phyloP scores from a whole-genome alignment of 2,113 vertebrate species.

The Sula dactylatra region DNA sequence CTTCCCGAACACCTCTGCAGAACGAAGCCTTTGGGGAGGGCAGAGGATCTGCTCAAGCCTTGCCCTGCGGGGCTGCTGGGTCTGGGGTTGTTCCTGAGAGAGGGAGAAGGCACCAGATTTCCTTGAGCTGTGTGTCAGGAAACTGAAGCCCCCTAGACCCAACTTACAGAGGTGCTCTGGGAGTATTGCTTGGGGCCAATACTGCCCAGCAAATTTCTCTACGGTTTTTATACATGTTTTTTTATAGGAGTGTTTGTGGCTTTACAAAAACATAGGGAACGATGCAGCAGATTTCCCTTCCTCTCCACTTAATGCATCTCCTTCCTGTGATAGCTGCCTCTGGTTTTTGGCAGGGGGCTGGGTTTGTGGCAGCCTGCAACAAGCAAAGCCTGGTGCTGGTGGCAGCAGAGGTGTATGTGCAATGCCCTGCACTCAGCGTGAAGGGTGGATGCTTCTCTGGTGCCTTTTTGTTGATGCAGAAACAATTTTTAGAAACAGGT shows the following conservation, averaged over 20 bases:
- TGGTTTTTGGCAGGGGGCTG: background rate
- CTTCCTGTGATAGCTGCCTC: background rate
- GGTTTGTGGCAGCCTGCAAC: background rate
- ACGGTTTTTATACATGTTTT: conserved; percentile 49
- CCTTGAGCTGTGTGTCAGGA: background rate
- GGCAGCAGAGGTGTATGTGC: background rate
- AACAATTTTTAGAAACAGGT: background rate
- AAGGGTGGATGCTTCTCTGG: background rate
- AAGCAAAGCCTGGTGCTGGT: background rate
- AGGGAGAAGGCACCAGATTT: background rate
- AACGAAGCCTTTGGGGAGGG: background rate
- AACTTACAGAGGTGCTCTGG: conserved; percentile 2
- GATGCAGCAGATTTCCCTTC: conserved; percentile 26
- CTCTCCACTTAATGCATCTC: background rate
- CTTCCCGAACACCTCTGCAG: background rate
- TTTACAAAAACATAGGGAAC: conserved; percentile 44
- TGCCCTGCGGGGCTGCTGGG: background rate
- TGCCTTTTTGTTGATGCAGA: conserved; percentile 36
- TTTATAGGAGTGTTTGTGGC: conserved; percentile 58
- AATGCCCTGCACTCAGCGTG: background rate
- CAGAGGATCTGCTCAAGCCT: background rate
- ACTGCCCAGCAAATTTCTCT: background rate
- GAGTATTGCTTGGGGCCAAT: background rate
- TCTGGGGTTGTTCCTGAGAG: background rate
- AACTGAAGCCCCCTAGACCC: background rate